Evolutionary conservation across 2,797 vertebrate species (phyloP).

Genomic region (Corythornis leucogaster): DNA sequence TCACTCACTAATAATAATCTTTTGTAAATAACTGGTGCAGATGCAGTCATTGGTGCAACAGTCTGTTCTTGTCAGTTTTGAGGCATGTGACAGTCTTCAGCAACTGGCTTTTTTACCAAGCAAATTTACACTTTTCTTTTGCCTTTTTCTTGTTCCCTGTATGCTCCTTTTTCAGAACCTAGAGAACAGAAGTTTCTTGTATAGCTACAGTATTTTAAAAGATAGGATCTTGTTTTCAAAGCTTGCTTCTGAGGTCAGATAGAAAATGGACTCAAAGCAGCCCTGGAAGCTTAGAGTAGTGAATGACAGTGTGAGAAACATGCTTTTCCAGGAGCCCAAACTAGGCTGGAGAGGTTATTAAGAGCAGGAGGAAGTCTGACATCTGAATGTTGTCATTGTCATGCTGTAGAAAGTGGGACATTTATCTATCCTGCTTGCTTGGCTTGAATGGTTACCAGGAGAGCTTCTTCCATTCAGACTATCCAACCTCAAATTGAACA

Average conservation of each 20-base stretch:
- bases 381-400: not conserved
- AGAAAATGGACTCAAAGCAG: not conserved
- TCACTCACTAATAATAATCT: not conserved
- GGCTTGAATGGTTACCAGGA: not conserved
- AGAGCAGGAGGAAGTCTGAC: not conserved
- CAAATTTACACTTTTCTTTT: not conserved
- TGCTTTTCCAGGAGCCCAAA: not conserved
- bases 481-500: not conserved
- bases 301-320: rapidly evolving
- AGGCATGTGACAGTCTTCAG: not conserved
- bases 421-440: not conserved
- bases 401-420: not conserved
- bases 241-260: not conserved
- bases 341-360: not conserved
- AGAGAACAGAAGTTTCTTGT: not conserved
- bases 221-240: not conserved
- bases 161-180: not conserved
- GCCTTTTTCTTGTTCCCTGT: not conserved
- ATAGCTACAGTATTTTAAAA: not conserved
- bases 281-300: not conserved
- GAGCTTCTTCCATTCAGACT: not conserved
- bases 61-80: not conserved
- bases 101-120: not conserved
- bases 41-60: not conserved
- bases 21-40: not conserved